phyloP scores from a whole-genome alignment of 92 coral and sea anemone genomes.

The Phenganax subtilis region DNA sequence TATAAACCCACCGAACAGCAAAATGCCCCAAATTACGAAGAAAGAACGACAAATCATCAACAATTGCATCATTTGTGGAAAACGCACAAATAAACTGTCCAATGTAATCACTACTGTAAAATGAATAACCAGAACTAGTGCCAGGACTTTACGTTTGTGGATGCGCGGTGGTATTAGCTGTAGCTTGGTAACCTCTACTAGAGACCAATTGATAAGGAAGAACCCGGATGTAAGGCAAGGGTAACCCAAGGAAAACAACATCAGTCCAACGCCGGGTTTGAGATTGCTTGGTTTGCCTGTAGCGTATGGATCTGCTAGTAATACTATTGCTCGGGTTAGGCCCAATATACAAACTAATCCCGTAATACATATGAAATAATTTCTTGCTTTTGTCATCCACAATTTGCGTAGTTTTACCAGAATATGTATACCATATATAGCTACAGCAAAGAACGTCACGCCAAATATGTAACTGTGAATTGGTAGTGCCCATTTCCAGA shows the following conservation, averaged over 20 bases:
- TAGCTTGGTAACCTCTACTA: conserved; percentile 28
- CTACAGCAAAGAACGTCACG: conserved; percentile 27
- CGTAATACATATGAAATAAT: conserved; percentile 20
- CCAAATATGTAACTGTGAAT: conserved; percentile 49
- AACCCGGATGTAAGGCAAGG: conserved; percentile 38
- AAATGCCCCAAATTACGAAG: conserved; percentile 25
- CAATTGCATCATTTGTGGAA: not conserved
- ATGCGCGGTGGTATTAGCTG: conserved; percentile 21
- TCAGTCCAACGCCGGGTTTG: not conserved
- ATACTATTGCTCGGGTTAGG: conserved; percentile 43
- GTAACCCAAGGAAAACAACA: conserved; percentile 26
- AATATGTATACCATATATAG: conserved; percentile 27
- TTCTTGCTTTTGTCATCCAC: not conserved
- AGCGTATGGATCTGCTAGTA: conserved; percentile 53
- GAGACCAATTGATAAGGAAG: conserved; percentile 36
- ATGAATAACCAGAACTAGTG: conserved; percentile 9
- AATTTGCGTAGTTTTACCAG: conserved; percentile 34
- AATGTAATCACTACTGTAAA: conserved; percentile 11
- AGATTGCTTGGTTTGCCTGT: conserved; percentile 12
- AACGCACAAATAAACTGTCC: not conserved
- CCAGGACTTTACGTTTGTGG: conserved; percentile 33
- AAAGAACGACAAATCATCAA: conserved; percentile 26
- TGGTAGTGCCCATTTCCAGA: conserved; percentile 59
- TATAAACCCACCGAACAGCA: conserved; percentile 32
- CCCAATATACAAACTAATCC: conserved; percentile 37